Evolutionary conservation across 2,113 vertebrate genomes (phyloP), one percentile per base, ranked within the genome.

Genomic region (Plecotus auritus): DNA sequence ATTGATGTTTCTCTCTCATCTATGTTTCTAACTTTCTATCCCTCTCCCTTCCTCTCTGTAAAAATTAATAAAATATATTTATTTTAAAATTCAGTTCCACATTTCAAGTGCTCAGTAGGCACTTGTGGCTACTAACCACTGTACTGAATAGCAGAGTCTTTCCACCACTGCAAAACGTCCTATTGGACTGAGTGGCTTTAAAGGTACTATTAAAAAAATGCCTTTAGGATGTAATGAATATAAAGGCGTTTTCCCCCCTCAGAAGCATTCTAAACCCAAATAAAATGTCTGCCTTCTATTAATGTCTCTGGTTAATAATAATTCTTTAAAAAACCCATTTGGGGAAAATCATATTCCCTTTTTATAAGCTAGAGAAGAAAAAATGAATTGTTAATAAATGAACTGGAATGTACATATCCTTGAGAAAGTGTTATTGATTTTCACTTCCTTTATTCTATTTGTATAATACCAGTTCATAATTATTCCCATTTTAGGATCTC

Each of bases 361-460:
- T 83, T 90, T 83, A 87, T 61, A 89, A 93, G 18, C 32, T n/a
- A 81, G 9, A 90, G 28, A 88, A 6, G 42, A 49, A 94, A 73
- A 92, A 92, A 59, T 0, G 3, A 90, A 61, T 77, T 90, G 93
- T 95, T 90, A 88, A 64, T 81, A 91, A 88, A 83, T 67, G 51
- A 85, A 88, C 59, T 94, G 17, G 30, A 64, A 83, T 89, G 47
- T 16, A 7, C 35, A 74, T 74, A 32, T 42, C 17, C 32, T 87
- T 90, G 22, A 82, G 56, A 91, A 88, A 88, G 6, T 70, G 45
- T 26, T 67, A 74, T 0, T 49, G 59, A 86, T 92, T 92, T 91
- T 92, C 2, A 61, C 4, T 88, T 85, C 45, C 22, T 74, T 28
- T 85, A 37, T 77, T 73, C 26, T 90, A 5, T 56, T 66, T 90